Conservation (phyloP, 2,888 invertebrate species). For the Hyposoter didymator region DNA sequence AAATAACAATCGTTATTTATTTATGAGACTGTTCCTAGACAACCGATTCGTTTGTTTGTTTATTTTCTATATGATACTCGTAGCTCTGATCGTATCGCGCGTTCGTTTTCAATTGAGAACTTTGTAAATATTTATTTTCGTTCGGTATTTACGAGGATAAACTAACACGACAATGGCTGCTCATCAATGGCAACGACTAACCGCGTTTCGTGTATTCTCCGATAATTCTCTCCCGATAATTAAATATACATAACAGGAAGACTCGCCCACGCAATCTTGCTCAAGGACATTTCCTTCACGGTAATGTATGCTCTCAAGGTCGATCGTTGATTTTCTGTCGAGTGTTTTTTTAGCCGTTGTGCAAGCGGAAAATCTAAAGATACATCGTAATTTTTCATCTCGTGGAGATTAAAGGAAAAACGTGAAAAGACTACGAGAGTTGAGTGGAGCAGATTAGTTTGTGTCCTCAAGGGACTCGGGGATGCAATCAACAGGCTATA, state of each 20-base stretch:
- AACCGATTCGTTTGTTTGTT: not conserved
- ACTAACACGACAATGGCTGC: not conserved
- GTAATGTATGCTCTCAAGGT: not conserved
- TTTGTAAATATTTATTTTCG: not conserved
- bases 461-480: not conserved
- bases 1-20: not conserved
- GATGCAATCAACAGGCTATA: not conserved
- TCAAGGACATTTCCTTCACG: not conserved
- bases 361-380: not conserved
- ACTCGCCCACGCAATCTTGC: not conserved
- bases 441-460: not conserved
- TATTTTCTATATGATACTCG: not conserved
- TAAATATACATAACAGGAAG: conserved; percentile 14
- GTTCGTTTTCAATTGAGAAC: not conserved
- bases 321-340: not conserved
- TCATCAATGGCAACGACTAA: not conserved
- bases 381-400: conserved; percentile 36
- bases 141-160: not conserved
- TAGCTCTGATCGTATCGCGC: not conserved
- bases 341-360: not conserved
- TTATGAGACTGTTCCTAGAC: not conserved
- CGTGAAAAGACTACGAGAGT: not conserved
- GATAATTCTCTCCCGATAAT: not conserved
- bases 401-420: conserved; percentile 30
- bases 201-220: not conserved